These are phyloP conservation scores for Baryphthengus martii DNA, from an alignment of 2,113 vertebrate species.

Conservation along the genomic window DNA sequence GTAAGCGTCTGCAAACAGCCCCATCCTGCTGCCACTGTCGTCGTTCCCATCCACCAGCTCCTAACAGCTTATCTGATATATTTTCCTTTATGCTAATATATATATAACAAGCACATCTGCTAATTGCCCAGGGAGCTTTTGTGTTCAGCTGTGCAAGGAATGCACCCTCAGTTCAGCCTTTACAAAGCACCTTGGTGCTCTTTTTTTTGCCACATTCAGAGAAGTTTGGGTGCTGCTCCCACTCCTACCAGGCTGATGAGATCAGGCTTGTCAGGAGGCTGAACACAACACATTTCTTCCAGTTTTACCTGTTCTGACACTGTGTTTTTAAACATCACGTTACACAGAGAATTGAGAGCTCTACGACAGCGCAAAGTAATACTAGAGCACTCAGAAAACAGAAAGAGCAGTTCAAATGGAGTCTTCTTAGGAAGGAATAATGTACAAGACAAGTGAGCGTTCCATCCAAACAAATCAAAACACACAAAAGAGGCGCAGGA, in stretches of 20 bases:
- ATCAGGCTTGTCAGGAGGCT: background rate
- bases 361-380: fast-evolving
- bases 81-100: background rate
- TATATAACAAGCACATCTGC: background rate
- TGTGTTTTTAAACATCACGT: background rate
- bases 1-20: background rate
- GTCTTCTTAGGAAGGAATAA: background rate
- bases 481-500: too few relatives aligned
- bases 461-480: background rate
- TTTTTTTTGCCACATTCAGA: fast-evolving
- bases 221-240: background rate
- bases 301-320: background rate
- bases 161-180: background rate
- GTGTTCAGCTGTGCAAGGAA: background rate
- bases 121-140: background rate
- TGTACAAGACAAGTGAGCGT: background rate
- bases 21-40: fast-evolving
- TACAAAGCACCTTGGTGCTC: background rate
- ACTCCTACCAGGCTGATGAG: background rate
- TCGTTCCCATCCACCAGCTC: background rate
- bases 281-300: background rate
- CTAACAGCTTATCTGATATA: background rate
- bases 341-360: background rate
- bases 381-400: background rate
- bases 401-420: background rate